Percentiles rank a stretch among this genome's conserved stretches.
Conservation (phyloP, 2,797 vertebrate species). For the Eupleurogrammus muticus region DNA sequence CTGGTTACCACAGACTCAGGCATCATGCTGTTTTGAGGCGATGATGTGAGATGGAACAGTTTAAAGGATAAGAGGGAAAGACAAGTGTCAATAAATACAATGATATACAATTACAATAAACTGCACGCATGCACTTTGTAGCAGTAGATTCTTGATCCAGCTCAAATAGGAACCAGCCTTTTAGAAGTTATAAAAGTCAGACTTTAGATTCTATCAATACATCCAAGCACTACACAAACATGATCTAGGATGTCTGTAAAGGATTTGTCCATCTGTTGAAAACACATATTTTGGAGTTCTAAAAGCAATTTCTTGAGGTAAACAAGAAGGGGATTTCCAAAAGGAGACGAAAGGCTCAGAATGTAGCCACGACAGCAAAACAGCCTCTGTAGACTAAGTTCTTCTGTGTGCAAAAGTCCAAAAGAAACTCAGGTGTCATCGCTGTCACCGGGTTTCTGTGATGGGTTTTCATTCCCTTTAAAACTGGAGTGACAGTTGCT, state of each 20-base stretch:
- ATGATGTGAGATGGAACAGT: slow-evolving; percentile 8
- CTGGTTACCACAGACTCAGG: slow-evolving; percentile 18
- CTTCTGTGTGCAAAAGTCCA: slow-evolving; percentile 34
- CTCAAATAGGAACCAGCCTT: slow-evolving; percentile 16
- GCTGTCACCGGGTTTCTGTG: slow-evolving; percentile 32
- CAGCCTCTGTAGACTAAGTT: slow-evolving; percentile 9
- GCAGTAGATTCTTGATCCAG: slow-evolving; percentile 18
- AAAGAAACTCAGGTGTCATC: slow-evolving; percentile 46
- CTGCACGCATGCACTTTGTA: background rate
- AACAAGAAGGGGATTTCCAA: slow-evolving; percentile 38
- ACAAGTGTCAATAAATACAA: background rate
- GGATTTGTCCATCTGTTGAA: slow-evolving; percentile 15
- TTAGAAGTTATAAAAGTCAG: slow-evolving; percentile 14
- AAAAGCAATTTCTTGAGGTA: slow-evolving; percentile 43
- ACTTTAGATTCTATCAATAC: slow-evolving; percentile 2
- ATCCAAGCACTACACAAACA: too few relatives aligned
- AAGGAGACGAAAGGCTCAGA: slow-evolving; percentile 12
- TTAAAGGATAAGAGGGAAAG: slow-evolving; percentile 4
- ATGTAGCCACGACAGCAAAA: slow-evolving; percentile 9
- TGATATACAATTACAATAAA: too few relatives aligned
- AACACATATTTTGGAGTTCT: slow-evolving; percentile 24
- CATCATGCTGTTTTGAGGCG: slow-evolving; percentile 35
- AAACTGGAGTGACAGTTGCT: slow-evolving; percentile 6
- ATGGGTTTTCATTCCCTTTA: slow-evolving; percentile 17
- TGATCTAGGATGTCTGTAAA: background rate